Evolutionary conservation across 2,888 invertebrate species (phyloP), one percentile per base, ranked within the genome.

Genomic region (Argyresthia albistria): DNA sequence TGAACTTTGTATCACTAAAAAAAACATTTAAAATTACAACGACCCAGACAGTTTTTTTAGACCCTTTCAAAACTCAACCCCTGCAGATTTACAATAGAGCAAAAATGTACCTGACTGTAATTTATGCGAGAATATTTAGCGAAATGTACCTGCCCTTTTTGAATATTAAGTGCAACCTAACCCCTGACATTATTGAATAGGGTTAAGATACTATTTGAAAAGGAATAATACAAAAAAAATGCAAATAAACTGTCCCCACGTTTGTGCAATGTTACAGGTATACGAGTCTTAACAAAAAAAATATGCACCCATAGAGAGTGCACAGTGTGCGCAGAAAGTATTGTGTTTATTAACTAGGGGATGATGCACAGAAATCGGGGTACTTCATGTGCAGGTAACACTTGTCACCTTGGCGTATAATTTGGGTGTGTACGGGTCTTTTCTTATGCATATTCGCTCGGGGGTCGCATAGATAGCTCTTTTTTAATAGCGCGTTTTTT

Each of bases 81-180:
- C 61, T 63, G 60, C 62, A 76, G 73, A 65, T 73, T 73, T 77
- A 87, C 83, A 87, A 87, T 83, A 80, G 69, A 71, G 68, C 25
- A 71, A 76, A 80, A 84, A 82, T 87, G 86, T 88, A 88, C 88
- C 88, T 88, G 88, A 86, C 82, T 87, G 77, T 88, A 88, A 88
- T 88, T 88, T 88, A 88, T 88, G 86, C 88, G 82, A 84, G 80
- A 87, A 81, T 86, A 84, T 87, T 87, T 82, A 80, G 80, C 81
- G 81, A 82, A 86, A 87, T 84, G 88, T 88, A 88, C 88, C 88
- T 88, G 88, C 88, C 88, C 86, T 88, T 80, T 78, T 79, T 81
- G 87, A 87, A 88, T 88, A 86, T 87, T 88, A 87, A 88, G 86
- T 88, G 87, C 81, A 88, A 88, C 86, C 78, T 88, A 86, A 88